phyloP scores from a whole-genome alignment of 2,797 vertebrate genomes.

The Rhynchonycteris naso region DNA sequence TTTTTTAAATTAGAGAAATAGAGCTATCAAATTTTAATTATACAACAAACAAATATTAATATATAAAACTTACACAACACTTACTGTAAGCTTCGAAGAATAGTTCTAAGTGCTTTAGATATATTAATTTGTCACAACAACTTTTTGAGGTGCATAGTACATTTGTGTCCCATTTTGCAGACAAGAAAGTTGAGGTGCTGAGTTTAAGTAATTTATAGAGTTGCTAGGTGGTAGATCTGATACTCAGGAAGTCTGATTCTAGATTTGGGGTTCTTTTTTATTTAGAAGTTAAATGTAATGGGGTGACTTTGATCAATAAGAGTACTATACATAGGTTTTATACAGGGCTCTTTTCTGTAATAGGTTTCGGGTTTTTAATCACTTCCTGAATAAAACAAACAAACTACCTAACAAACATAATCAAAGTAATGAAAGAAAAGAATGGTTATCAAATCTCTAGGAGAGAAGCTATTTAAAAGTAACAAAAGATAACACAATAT shows the following conservation, averaged over 20 bases:
- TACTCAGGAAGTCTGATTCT: neutral
- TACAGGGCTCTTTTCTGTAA: neutral
- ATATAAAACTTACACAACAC: neutral
- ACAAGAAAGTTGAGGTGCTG: neutral
- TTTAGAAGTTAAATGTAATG: too few species aligned
- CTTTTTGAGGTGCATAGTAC: neutral
- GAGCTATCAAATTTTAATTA: neutral
- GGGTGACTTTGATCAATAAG: too few species aligned
- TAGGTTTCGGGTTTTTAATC: slow-evolving; percentile 20
- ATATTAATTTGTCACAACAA: neutral
- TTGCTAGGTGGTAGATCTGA: neutral
- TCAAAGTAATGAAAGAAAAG: slow-evolving; percentile 20
- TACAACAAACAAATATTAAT: neutral
- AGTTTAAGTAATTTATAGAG: neutral
- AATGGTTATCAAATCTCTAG: neutral
- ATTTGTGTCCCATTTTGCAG: neutral
- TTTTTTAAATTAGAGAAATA: neutral
- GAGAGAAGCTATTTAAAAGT: neutral
- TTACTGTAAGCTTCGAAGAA: neutral
- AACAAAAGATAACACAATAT: neutral
- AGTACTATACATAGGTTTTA: too few species aligned
- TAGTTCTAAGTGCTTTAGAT: neutral
- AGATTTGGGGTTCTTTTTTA: neutral
- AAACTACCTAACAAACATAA: neutral
- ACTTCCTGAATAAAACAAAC: slow-evolving; percentile 34